Percentiles rank a stretch among this genome's conserved stretches.
phyloP scores from a whole-genome alignment of 2,888 invertebrate species.

The Molanna angustata region DNA sequence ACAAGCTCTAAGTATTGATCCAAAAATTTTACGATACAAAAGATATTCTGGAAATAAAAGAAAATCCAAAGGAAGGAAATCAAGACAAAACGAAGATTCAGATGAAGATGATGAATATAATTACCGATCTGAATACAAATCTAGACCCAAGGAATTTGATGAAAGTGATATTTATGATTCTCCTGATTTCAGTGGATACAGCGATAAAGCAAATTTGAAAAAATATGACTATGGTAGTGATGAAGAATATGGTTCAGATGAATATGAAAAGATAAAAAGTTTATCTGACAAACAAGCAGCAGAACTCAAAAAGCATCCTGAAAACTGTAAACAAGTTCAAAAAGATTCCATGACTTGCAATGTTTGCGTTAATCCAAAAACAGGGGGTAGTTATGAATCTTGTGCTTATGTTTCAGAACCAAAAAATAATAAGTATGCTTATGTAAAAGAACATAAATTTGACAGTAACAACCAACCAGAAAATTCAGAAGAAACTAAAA shows the following conservation, averaged over 20 bases:
- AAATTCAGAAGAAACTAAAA: conserved; percentile 42
- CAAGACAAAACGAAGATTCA: conserved; percentile 27
- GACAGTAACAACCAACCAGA: conserved; percentile 58
- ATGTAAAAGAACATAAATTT: conserved; percentile 62
- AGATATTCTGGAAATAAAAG: conserved; percentile 42
- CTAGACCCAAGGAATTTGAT: conserved; percentile 54
- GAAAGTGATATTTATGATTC: conserved; percentile 47
- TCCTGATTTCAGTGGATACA: conserved; percentile 44
- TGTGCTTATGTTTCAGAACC: conserved; percentile 77
- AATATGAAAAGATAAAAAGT: conserved; percentile 57
- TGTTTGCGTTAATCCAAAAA: conserved; percentile 71
- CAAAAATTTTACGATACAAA: conserved; percentile 45
- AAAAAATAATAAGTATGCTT: conserved; percentile 67
- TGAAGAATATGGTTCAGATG: conserved; percentile 53
- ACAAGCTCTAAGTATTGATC: conserved; percentile 17
- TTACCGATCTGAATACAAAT: conserved; percentile 50
- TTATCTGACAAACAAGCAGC: conserved; percentile 62
- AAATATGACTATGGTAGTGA: conserved; percentile 52
- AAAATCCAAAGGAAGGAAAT: conserved; percentile 33
- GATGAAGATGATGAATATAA: conserved; percentile 49
- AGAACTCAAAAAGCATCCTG: conserved; percentile 59
- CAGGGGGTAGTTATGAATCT: conserved; percentile 73
- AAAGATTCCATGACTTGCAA: conserved; percentile 68
- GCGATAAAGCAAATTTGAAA: conserved; percentile 44
- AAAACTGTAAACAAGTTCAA: conserved; percentile 62